Base-by-base conservation (phyloP, 2,888 invertebrate genomes). In the Saturnia japonica region DNA sequence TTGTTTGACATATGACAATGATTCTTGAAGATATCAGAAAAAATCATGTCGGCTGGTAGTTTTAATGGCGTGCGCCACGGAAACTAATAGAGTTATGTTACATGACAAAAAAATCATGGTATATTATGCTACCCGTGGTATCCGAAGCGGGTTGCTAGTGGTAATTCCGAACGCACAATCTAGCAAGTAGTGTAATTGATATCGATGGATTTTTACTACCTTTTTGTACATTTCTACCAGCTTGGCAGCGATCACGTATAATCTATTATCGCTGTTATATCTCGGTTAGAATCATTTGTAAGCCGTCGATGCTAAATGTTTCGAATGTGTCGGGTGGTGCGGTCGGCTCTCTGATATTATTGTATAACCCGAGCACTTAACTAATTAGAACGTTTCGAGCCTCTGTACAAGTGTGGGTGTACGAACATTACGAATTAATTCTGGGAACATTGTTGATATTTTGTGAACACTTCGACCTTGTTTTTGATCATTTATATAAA, bases 301-400 rank as follows among this genome's bases (percentile, higher is more conserved):
- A 80, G 74, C 79, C 74, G 75, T 82, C 84, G 83, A 60, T 83
- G 87, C 87, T 88, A 88, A 88, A 87, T 81, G 85, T 82, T 77
- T 78, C 80, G 82, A 83, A 84, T 85, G 85, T 82, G 78, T 78
- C n/a, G n/a, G n/a, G n/a, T n/a, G n/a, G n/a, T n/a, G n/a, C n/a
- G n/a, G n/a, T n/a, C 70, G 34, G 75, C 78, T 80, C 82, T 83
- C 84, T 86, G 84, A 85, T 82, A 74, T 75, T 73, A 72, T 75
- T 64, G 77, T 86, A 85, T 91, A 90, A 91, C 86, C 90, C 85
- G 80, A 82, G 87, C 91, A 88, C 90, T 91, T 88, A 89, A 89
- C 78, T 80, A 86, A 87, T 91, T 91, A 91, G 89, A 88, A 79
- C 83, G 82, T 83, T 74, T 60, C 25, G 72, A 80, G 78, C 79